Evolutionary conservation across 1,140 invertebrate species (phyloP).

Genomic region (Mesaphorura yosii): DNA sequence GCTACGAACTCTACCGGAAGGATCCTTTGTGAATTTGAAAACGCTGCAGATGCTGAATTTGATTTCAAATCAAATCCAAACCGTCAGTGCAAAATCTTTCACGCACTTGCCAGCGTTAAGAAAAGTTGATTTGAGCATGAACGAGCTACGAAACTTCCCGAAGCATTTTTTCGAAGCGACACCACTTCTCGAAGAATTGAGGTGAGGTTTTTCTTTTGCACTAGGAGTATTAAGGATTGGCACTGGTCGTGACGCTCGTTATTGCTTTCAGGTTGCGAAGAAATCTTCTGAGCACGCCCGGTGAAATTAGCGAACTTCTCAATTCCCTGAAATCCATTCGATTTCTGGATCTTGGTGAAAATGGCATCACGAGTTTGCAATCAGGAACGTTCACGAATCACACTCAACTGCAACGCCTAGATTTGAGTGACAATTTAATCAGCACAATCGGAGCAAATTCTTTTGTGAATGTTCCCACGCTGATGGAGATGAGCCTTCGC

Average conservation of each 20-base stretch:
- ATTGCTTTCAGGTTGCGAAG: constrained; percentile 18
- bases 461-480: constrained; percentile 64
- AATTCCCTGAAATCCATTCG: constrained; percentile 61
- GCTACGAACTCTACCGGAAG: constrained; percentile 57
- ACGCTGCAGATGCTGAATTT: constrained; percentile 55
- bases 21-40: constrained; percentile 64
- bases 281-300: constrained; percentile 45
- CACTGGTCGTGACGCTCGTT: background rate
- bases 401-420: constrained; percentile 60
- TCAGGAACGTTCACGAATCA: constrained; percentile 62
- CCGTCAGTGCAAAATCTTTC: constrained; percentile 64
- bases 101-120: constrained; percentile 59
- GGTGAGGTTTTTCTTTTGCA: constrained; percentile 48
- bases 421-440: constrained; percentile 65
- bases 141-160: constrained; percentile 60
- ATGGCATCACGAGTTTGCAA: constrained; percentile 56
- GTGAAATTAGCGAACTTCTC: constrained; percentile 44
- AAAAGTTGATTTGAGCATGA: constrained; percentile 62
- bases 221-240: background rate
- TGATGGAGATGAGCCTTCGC: constrained; percentile 61
- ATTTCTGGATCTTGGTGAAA: constrained; percentile 62
- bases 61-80: constrained; percentile 58
- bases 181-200: constrained; percentile 57
- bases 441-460: constrained; percentile 58
- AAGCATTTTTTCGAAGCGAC: constrained; percentile 57